Evolutionary conservation across 2,888 invertebrate genomes (phyloP), one percentile per base, ranked within the genome.

Genomic region (Dynastes grantii): DNA sequence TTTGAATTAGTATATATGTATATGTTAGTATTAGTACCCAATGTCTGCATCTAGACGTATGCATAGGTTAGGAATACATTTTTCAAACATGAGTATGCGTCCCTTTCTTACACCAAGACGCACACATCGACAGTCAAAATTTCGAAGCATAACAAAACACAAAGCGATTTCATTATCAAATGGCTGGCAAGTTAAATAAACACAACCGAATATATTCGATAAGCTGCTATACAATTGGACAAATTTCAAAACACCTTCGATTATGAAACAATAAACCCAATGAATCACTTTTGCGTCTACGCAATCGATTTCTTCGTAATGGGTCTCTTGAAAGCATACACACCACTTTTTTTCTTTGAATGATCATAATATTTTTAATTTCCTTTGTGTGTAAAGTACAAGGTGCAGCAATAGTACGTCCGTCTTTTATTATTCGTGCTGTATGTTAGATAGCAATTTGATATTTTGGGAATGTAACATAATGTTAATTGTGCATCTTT

Each of bases 171-270:
- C 45, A 45, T 11, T 45, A 45, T 45, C 45, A 1, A 45, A 45
- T 2, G 9, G 45, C 45, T 45, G 9, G 11, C 45, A 2, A 45
- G 45, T 55, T 22, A 8, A 55, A 16, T 55, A 55, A 13, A 8
- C 53, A 1, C 53, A 53, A 13, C n/a, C 13, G n/a, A 55, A 22
- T 45, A 8, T 45, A 55, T n/a, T 55, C 55, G 55, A 55, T 55
- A 55, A 55, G 55, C 55, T 0, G 22, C 55, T 45, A 37, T 37
- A 45, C 11, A 45, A 45, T 45, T 8, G 55, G n/a, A 37, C 32
- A 37, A 55, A 55, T 55, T 55, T 55, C 55, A 55, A 55, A 55
- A 55, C 55, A 55, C n/a, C 13, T 55, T 55, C 55, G 55, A 55
- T 55, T 55, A 13, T 2, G 55, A 55, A 55, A 55, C 55, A 22